phyloP scores from a whole-genome alignment of 2,113 vertebrate genomes.

The Pycnonotus jocosus region DNA sequence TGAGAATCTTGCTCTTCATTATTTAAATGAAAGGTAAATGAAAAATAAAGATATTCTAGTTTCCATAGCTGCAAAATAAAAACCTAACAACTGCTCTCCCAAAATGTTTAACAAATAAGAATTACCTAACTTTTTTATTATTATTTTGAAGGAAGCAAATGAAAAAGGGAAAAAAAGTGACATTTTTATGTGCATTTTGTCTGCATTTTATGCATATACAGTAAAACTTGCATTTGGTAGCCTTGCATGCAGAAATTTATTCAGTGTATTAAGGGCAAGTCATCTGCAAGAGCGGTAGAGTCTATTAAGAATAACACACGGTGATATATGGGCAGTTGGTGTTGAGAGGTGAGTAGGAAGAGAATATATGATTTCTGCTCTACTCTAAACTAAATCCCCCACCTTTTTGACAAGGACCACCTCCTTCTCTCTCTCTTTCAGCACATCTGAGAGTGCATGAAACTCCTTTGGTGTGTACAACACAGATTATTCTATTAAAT shows the following conservation, averaged over 20 bases:
- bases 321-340: conserved; percentile 19
- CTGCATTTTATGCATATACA: background rate
- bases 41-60: background rate
- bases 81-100: background rate
- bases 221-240: background rate
- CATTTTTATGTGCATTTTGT: background rate
- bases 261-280: background rate
- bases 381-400: conserved; percentile 23
- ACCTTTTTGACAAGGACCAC: conserved; percentile 37
- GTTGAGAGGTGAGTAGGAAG: conserved; percentile 50
- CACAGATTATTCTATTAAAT: background rate
- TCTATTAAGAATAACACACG: background rate
- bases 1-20: conserved; percentile 27
- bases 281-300: background rate
- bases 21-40: conserved; percentile 47
- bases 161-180: background rate
- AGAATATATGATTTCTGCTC: conserved; percentile 3
- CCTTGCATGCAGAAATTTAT: background rate
- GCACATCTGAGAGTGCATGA: background rate
- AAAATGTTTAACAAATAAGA: background rate
- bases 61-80: conserved; percentile 41
- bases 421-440: background rate
- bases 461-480: background rate
- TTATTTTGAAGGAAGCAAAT: background rate
- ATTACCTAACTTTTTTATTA: background rate